Base-by-base conservation (phyloP, 2,888 invertebrate species). In the Drosophila pegasa region DNA sequence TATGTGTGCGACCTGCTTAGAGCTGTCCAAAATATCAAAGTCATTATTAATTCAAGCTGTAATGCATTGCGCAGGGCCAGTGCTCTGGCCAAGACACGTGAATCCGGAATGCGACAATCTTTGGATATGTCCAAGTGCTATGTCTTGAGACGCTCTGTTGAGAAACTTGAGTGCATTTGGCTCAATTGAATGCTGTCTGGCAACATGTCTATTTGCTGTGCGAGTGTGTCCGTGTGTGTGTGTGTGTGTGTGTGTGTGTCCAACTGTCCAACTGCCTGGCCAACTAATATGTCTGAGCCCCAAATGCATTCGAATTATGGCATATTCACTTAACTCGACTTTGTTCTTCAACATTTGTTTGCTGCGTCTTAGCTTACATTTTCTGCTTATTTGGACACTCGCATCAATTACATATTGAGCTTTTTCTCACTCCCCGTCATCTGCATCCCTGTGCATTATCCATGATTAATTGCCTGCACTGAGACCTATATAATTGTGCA, bases 161-260 rank as follows among this genome's bases (percentile, higher is more conserved):
- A 41, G 74, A 51, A 72, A 71, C 80, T 80, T 76, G 76, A 84
- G 82, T 83, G 82, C 85, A 83, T 83, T 83, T 82, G 66, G 35
- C 37, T 59, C 80, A 82, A 84, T 84, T 82, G 80, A 84, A 81
- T 74, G 60, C 80, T 76, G 81, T 84, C 78, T 79, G 65, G 71
- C 45, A 48, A 68, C 48, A 68, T 67, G 63, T 74, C 76, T 52
- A 63, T 56, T 48, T 61, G 45, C 41, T 52, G 33, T 57, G 10
- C 8, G 33, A 9, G 14, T 41, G 12, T 27, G 47, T n/a, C 8
- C 3, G 16, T 1, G 48, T 48, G 20, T n/a, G 20, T 14, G 18
- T 51, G 50, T 33, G 35, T 41, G 38, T 40, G 48, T 45, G 14
- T 20, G 48, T 22, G 20, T 33, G 8, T 33, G 7, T 20, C 22